Percentiles rank a stretch among this genome's conserved stretches.
Conservation (phyloP, 2,888 invertebrate species). For the Oxycera nigricornis region DNA sequence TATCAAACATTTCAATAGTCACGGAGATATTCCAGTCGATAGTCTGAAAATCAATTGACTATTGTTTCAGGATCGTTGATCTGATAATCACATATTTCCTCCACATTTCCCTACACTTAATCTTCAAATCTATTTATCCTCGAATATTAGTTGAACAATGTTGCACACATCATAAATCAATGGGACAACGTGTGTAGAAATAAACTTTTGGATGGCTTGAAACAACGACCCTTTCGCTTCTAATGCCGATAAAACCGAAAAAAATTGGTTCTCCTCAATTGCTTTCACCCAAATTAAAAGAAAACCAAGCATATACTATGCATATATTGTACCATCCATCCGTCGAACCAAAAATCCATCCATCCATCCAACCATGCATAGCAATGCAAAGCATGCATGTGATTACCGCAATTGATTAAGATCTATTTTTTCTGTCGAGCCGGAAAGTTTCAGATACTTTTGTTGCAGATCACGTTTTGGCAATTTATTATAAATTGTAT, state of each 20-base stretch:
- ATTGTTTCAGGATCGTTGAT: background rate
- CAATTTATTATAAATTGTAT: constrained; percentile 6
- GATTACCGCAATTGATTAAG: background rate
- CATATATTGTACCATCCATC: background rate
- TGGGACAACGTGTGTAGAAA: background rate
- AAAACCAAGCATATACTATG: background rate
- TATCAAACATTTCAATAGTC: background rate
- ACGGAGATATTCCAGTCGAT: background rate
- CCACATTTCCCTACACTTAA: background rate
- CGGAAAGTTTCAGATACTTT: constrained; percentile 9
- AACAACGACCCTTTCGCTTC: background rate
- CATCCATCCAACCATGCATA: background rate
- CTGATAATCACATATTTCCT: background rate
- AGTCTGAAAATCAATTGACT: no score
- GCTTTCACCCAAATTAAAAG: constrained; percentile 1
- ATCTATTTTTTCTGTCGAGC: background rate
- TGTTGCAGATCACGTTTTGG: constrained; percentile 21
- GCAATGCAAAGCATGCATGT: background rate
- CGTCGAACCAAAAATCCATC: background rate
- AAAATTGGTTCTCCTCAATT: background rate
- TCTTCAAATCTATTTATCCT: background rate
- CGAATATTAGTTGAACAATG: background rate
- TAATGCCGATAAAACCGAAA: background rate
- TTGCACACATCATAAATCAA: constrained; percentile 2
- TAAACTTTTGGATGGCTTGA: background rate